phyloP scores from a whole-genome alignment of 2,113 vertebrate species.

The Heptranchias perlo region DNA sequence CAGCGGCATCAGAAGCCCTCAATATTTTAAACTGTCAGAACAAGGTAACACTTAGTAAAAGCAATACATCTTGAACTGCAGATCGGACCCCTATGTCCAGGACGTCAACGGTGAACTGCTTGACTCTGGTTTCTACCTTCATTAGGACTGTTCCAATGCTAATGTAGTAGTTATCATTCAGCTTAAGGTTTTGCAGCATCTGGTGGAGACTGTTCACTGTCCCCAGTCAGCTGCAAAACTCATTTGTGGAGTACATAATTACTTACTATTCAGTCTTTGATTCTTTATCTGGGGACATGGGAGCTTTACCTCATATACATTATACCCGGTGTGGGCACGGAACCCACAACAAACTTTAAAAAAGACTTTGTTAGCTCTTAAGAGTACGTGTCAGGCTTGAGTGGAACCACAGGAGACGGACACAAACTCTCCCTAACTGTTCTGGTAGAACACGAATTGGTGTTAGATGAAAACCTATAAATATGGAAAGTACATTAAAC shows the following conservation, averaged over 20 bases:
- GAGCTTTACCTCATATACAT: not conserved
- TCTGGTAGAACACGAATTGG: not conserved
- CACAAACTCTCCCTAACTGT: not conserved
- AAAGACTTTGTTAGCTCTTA: not conserved
- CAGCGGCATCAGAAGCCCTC: not conserved
- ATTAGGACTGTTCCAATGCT: not conserved
- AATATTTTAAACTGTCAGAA: not conserved
- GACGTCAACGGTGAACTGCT: not conserved
- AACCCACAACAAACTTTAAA: not conserved
- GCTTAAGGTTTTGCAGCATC: not conserved
- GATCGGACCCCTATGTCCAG: not conserved
- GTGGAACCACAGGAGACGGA: not conserved
- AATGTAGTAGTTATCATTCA: not conserved
- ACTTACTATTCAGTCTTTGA: not conserved
- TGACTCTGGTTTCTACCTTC: not conserved
- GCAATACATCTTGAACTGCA: not conserved
- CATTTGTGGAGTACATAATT: not conserved
- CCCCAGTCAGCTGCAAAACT: not conserved
- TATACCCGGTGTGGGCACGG: not conserved
- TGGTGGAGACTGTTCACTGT: not conserved
- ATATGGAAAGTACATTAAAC: not conserved
- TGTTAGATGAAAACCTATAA: not conserved
- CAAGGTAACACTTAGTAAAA: not conserved
- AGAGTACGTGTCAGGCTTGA: not conserved
- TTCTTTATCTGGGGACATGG: no score